phyloP scores from a whole-genome alignment of 2,113 vertebrate species.

The Proteles cristata region DNA sequence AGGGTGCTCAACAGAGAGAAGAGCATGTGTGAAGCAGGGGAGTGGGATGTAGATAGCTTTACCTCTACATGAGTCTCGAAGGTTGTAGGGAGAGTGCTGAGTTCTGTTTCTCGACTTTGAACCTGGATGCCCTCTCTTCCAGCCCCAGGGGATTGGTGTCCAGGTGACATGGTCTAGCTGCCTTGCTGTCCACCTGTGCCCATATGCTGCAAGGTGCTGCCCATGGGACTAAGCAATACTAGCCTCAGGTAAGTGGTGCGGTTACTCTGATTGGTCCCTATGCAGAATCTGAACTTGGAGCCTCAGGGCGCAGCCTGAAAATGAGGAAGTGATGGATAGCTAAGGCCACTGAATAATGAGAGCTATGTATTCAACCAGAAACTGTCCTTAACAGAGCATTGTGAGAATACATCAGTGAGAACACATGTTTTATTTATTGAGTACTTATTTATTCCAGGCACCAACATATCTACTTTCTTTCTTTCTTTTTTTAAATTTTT shows the following conservation, averaged over 20 bases:
- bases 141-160: neutral
- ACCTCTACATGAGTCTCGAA: neutral
- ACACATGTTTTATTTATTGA: neutral
- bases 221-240: neutral
- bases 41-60: fast-evolving
- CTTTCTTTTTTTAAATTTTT: too few species aligned
- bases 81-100: fast-evolving
- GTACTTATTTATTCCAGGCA: neutral
- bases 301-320: neutral
- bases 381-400: neutral
- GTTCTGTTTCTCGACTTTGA: neutral
- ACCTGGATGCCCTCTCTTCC: neutral
- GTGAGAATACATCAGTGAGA: neutral
- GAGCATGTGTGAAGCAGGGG: too few species aligned
- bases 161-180: neutral
- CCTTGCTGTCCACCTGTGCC: neutral
- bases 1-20: fast-evolving
- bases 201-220: neutral
- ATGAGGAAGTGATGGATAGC: neutral
- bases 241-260: neutral
- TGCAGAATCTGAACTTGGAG: neutral
- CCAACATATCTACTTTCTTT: neutral
- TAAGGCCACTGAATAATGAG: neutral
- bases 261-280: neutral
- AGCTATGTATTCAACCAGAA: neutral